These are phyloP conservation scores for Portunus trituberculatus DNA, from an alignment of 1,140 invertebrate species.

Conservation along the genomic window DNA sequence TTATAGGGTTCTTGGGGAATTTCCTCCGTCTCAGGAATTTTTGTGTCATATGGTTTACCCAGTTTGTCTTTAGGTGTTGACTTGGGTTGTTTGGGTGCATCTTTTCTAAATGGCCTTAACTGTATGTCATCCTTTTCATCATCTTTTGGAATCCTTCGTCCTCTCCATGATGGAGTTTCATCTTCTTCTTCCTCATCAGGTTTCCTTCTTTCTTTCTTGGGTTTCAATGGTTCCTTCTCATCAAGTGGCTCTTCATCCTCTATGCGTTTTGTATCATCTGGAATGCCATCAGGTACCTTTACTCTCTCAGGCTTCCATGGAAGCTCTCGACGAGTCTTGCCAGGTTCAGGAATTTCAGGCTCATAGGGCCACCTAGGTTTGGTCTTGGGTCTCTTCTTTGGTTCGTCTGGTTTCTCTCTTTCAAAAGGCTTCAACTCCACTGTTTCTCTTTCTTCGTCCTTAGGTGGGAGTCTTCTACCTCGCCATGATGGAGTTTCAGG, in stretches of 20 bases:
- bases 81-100: conserved; percentile 37
- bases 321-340: conserved; percentile 54
- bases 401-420: conserved; percentile 64
- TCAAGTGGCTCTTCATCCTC: conserved; percentile 61
- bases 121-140: conserved; percentile 76
- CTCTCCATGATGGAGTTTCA: conserved; percentile 52
- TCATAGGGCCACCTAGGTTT: conserved; percentile 61
- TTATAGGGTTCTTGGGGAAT: background rate
- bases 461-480: conserved; percentile 9
- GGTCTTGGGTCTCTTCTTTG: conserved; percentile 57
- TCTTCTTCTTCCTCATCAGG: conserved; percentile 41
- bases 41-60: conserved; percentile 35
- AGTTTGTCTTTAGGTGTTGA: background rate
- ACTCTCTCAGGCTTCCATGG: conserved; percentile 58
- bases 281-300: conserved; percentile 75
- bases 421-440: conserved; percentile 74
- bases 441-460: conserved; percentile 25
- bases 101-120: conserved; percentile 72
- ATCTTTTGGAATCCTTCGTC: conserved; percentile 56
- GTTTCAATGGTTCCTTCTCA: conserved; percentile 44
- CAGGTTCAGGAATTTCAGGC: conserved; percentile 66
- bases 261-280: conserved; percentile 28
- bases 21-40: conserved; percentile 40
- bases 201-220: conserved; percentile 1
- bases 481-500: conserved; percentile 34